Base-by-base conservation (phyloP, 2,113 vertebrate species). In the Rhinogobius similis region DNA sequence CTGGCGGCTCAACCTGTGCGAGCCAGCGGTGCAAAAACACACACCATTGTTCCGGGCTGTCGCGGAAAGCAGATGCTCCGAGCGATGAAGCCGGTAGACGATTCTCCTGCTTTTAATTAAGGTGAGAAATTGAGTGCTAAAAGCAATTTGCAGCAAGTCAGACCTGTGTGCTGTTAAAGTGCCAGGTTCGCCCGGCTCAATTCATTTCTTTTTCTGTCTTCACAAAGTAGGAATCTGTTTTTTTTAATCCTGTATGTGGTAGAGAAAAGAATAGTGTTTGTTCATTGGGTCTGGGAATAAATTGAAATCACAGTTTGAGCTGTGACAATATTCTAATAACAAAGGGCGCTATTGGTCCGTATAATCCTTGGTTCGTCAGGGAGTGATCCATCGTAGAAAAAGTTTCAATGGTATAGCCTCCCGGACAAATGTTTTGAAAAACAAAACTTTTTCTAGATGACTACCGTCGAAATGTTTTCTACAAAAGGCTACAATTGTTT, bases 91-190 rank as follows among this genome's bases (percentile, higher is more conserved):
- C 78, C 79, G 76, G 64, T 62, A 72, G 74, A 71, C 24, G 77
- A 52, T 84, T 65, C 75, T n/a, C 64, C 44, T 29, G 32, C 75
- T 82, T 90, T 91, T 89, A 92, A 93, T 92, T 91, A 91, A 88
- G 77, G 86, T 88, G 90, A 87, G 90, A 91, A 86, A 87, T 89
- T 81, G 84, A 91, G 91, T 89, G 90, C 87, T 90, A 89, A 91
- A 92, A 90, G 87, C 90, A 92, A 91, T 93, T 91, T 91, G 82
- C 91, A 90, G 87, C 87, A 87, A 75, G 81, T 81, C 81, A 59
- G 70, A 81, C 77, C 75, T 58, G 66, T 46, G 8, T 67, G 62
- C 75, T 65, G 73, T 80, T 87, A 85, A 82, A 81, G 36, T 69
- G 82, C 77, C 63, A 78, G 61, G 59, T 77, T 62, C 65, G 62